phyloP scores from a whole-genome alignment of 2,888 invertebrate genomes.

The Notodonta ziczac region DNA sequence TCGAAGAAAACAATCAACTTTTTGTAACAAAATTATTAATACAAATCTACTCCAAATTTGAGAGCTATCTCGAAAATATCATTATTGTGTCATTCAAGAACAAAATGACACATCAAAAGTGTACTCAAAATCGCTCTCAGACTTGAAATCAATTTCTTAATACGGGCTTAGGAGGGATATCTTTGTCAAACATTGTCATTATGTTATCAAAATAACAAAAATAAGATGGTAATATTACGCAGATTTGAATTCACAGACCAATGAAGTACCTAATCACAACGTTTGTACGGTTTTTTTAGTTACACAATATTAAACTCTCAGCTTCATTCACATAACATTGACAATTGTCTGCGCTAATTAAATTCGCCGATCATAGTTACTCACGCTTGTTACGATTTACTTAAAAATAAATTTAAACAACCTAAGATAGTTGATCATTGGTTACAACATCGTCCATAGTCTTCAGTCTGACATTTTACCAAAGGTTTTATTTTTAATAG shows the following conservation, averaged over 20 bases:
- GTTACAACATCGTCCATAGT: too few species aligned
- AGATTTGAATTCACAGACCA: conserved; percentile 22
- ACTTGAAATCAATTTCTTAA: too few species aligned
- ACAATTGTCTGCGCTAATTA: conserved; percentile 15
- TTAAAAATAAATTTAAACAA: background rate
- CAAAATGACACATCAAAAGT: too few species aligned
- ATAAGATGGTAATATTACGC: conserved; percentile 17
- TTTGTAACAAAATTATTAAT: background rate
- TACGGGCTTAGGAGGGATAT: too few species aligned
- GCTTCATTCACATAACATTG: conserved; percentile 12
- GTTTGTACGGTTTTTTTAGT: conserved; percentile 5
- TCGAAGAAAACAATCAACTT: background rate
- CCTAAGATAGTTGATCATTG: too few species aligned
- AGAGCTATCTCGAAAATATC: too few species aligned
- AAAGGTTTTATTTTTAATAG: too few species aligned
- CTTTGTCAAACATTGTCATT: too few species aligned
- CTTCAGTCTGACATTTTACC: too few species aligned
- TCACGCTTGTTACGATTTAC: conserved; percentile 12
- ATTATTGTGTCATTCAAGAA: too few species aligned
- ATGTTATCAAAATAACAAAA: conserved; percentile 24
- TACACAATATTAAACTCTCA: conserved; percentile 13
- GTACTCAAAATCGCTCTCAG: too few species aligned
- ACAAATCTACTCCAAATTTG: too few species aligned
- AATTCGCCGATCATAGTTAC: conserved; percentile 18
- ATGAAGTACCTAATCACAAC: conserved; percentile 19